Base-by-base conservation (phyloP, 2,888 invertebrate species). In the Platycheirus albimanus region DNA sequence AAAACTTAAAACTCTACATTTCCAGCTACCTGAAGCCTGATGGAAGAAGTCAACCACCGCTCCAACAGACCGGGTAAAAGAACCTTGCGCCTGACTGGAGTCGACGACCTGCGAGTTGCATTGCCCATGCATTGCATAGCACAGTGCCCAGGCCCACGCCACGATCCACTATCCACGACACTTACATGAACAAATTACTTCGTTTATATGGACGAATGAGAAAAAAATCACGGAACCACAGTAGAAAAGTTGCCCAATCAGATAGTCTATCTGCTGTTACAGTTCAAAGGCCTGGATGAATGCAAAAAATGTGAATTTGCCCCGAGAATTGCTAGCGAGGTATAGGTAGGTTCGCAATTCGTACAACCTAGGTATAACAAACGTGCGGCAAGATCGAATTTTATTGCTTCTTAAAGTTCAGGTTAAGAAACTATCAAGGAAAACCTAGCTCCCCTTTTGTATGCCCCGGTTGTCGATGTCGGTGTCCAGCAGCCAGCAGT, bases 401-500 rank as follows among this genome's bases (percentile, higher is more conserved):
- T 67, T 83, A 83, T 72, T 67, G 56, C 69, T 72, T 72, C 67
- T 77, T 64, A 64, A 78, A 61, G 67, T 45, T 63, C 63, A 72
- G 83, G 85, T 85, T 83, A 86, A 86, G 84, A 85, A 86, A 85
- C 86, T 85, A 86, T 85, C 86, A 86, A 86, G 86, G 86, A 85
- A 85, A 86, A 86, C 58, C 51, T 56, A 72, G 43, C 38, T 45
- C n/a, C 75, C 51, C 75, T 36, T 47, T 47, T 75, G 47, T 11
- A 10, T 56, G 20, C 51, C 24, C 70, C 33, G 8, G 24, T 28
- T 15, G 13, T 13, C 15, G n/a, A n/a, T n/a, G n/a, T n/a, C n/a
- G n/a, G n/a, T n/a, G n/a, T n/a, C n/a, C n/a, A n/a, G n/a, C n/a
- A n/a, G n/a, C n/a, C n/a, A n/a, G n/a, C 43, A 33, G 11, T 54